A percentile compares a stretch with the other conserved stretches of the same genome.
Conservation (phyloP, 2,113 vertebrate species). For the Pseudopodoces humilis region DNA sequence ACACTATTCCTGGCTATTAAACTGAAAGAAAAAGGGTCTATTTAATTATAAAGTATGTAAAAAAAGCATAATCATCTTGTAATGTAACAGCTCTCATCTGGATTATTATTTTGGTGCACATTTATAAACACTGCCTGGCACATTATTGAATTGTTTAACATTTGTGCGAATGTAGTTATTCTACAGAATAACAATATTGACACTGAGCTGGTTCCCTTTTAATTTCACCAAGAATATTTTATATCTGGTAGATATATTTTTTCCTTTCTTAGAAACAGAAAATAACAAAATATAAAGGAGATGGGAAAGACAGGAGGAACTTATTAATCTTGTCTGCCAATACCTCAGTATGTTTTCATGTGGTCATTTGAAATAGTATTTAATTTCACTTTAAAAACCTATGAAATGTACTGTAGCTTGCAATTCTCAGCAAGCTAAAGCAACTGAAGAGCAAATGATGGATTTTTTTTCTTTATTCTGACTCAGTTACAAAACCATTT, state of each 20-base stretch:
- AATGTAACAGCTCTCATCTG: constrained; percentile 26
- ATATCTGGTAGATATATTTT: not conserved
- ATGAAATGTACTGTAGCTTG: not conserved
- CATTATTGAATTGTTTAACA: constrained; percentile 9
- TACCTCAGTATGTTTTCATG: not conserved
- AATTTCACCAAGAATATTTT: not conserved
- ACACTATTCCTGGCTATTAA: constrained; percentile 45
- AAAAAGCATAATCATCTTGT: constrained; percentile 11
- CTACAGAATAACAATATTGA: not conserved
- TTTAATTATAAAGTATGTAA: constrained; percentile 53
- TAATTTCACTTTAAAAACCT: not conserved
- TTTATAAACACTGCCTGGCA: constrained; percentile 19
- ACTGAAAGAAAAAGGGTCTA: constrained; percentile 22
- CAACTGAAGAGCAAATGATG: not conserved
- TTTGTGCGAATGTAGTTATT: not conserved
- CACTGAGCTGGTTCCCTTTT: not conserved
- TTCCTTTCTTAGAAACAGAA: not conserved
- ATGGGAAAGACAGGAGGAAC: not conserved
- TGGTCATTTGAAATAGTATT: not conserved
- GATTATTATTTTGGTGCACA: constrained; percentile 29
- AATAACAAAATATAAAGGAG: not conserved
- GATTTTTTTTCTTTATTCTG: not conserved
- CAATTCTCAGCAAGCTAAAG: not conserved
- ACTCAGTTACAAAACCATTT: not conserved
- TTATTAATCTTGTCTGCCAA: not conserved